A percentile compares a stretch with the other conserved stretches of the same genome.
Evolutionary conservation across 2,888 invertebrate species (phyloP).

Genomic region (Eumerus sabulonum): DNA sequence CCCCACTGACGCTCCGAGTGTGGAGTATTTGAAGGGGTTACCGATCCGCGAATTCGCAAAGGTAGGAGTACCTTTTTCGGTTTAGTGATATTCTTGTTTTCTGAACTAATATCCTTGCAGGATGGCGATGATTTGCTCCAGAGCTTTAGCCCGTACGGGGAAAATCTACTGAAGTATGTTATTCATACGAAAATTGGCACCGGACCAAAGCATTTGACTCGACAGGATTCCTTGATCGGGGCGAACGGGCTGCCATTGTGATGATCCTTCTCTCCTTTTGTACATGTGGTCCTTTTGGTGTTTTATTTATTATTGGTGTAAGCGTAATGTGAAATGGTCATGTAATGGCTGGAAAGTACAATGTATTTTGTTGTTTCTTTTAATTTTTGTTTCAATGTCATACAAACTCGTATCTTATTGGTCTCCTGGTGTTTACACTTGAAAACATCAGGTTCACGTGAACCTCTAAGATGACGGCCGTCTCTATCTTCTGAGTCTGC

Average conservation of each 20-base stretch:
- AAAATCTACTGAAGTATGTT: slow-evolving; percentile 87
- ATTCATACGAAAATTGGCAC: slow-evolving; percentile 91
- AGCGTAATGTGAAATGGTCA: background rate
- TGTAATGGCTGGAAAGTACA: background rate
- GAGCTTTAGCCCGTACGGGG: slow-evolving; percentile 67
- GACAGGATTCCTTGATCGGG: slow-evolving; percentile 30
- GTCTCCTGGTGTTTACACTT: too few relatives aligned
- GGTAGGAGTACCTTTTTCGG: too few relatives aligned
- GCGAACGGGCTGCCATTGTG: slow-evolving; percentile 35
- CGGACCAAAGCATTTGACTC: slow-evolving; percentile 81
- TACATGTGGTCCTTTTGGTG: background rate
- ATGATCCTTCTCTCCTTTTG: background rate
- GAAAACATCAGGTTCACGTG: too few relatives aligned
- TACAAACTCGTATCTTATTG: background rate
- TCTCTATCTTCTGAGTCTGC: too few relatives aligned
- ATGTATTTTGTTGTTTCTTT: too few relatives aligned
- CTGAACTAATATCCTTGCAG: slow-evolving; percentile 42
- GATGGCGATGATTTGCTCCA: background rate
- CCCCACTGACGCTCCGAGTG: slow-evolving; percentile 80
- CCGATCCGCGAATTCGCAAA: slow-evolving; percentile 72
- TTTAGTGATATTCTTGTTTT: too few relatives aligned
- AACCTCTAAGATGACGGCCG: too few relatives aligned
- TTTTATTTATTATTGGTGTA: slow-evolving; percentile 18
- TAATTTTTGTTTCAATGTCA: background rate
- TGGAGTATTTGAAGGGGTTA: slow-evolving; percentile 82